Evolutionary conservation across 2,113 vertebrate genomes (phyloP).

Genomic region (Turdus rufiventris): DNA sequence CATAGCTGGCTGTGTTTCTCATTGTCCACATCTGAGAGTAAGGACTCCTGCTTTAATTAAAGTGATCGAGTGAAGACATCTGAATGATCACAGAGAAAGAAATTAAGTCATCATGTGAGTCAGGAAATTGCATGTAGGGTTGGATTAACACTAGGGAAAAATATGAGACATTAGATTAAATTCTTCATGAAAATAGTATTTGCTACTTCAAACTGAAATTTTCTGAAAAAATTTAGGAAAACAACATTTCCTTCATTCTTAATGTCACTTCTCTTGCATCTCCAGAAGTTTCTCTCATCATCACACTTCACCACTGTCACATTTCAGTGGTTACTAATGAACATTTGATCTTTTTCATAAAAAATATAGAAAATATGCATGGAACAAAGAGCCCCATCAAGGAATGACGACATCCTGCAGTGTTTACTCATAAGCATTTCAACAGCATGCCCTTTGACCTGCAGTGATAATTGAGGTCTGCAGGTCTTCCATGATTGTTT

Average conservation of each 20-base stretch:
- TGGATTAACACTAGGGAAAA: not conserved
- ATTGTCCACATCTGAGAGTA: not conserved
- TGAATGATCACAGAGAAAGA: not conserved
- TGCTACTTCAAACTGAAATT: not conserved
- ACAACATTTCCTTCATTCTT: not conserved
- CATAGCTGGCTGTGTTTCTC: not conserved
- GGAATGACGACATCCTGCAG: not conserved
- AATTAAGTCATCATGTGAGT: conserved; percentile 8
- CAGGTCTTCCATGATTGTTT: not conserved
- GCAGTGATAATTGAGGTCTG: conserved; percentile 1
- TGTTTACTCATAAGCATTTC: not conserved
- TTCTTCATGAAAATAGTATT: not conserved
- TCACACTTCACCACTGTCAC: not conserved
- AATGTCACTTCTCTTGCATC: not conserved
- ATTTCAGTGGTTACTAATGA: not conserved
- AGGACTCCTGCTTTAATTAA: conserved; percentile 30
- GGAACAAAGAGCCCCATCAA: not conserved
- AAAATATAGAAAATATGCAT: not conserved
- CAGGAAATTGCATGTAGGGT: not conserved
- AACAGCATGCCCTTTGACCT: not conserved
- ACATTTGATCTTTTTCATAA: not conserved
- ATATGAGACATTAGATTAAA: not conserved
- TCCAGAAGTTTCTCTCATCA: not conserved
- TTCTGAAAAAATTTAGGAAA: not conserved
- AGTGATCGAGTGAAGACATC: not conserved